phyloP scores from a whole-genome alignment of 2,113 vertebrate species.

The Sinocyclocheilus maitianheensis region DNA sequence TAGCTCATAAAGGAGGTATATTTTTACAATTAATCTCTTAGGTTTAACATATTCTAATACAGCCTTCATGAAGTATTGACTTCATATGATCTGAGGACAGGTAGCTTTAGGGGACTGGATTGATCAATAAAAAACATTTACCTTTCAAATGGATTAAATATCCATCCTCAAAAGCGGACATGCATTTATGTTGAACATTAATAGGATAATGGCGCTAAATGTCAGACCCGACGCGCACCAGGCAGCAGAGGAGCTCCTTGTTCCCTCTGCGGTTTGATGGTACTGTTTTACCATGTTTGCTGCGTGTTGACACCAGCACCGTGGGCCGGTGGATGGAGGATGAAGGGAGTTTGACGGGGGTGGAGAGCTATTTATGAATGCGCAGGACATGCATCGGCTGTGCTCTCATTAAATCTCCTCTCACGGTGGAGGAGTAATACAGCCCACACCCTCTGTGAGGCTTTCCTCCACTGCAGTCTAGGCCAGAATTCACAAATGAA shows the following conservation, averaged over 20 bases:
- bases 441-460: constrained; percentile 40
- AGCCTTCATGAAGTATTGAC: not conserved
- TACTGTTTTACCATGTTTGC: constrained; percentile 25
- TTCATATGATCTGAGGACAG: not conserved
- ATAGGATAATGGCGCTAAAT: not conserved
- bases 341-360: constrained; percentile 26
- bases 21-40: not conserved
- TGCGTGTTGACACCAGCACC: constrained; percentile 6
- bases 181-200: not conserved
- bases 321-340: constrained; percentile 22
- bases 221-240: not conserved
- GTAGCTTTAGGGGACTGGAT: not conserved
- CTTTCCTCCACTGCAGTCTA: constrained; percentile 31
- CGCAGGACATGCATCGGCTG: constrained; percentile 43
- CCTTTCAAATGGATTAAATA: not conserved
- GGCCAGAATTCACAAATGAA: constrained; percentile 25
- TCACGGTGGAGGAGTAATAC: constrained; percentile 47
- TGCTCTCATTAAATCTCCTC: constrained; percentile 57
- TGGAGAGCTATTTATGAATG: constrained; percentile 47
- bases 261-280: constrained; percentile 24
- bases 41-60: not conserved
- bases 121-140: not conserved
- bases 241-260: not conserved
- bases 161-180: not conserved
- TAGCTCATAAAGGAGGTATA: not conserved